Evolutionary conservation across 1,140 invertebrate species (phyloP).

Genomic region (Anastatus disparis): DNA sequence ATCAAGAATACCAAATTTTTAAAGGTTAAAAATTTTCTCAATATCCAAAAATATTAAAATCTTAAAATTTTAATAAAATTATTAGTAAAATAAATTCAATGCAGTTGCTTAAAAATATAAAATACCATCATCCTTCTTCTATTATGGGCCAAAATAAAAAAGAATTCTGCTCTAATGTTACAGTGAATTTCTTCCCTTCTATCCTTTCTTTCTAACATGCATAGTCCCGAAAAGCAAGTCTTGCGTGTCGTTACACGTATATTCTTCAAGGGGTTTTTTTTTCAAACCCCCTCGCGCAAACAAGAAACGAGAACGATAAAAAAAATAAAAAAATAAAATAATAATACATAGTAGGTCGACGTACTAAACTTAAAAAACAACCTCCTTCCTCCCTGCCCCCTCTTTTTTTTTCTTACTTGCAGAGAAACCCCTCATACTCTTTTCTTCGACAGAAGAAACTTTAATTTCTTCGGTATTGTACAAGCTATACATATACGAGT

Average conservation of each 20-base stretch:
- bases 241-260: background rate
- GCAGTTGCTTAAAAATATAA: too few species aligned
- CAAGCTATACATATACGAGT: too few species aligned
- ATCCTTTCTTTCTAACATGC: background rate
- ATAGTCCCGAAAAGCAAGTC: slow-evolving; percentile 1
- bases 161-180: too few species aligned
- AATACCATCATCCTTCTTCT: too few species aligned
- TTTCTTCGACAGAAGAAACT: slow-evolving; percentile 13
- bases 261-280: background rate
- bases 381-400: background rate
- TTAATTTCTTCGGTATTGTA: slow-evolving; percentile 37
- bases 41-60: too few species aligned
- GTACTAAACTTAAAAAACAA: background rate
- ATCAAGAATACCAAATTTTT: too few species aligned
- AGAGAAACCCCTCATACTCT: background rate
- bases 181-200: background rate
- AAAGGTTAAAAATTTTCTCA: too few species aligned
- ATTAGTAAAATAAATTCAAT: too few species aligned
- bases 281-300: background rate
- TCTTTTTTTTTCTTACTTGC: background rate
- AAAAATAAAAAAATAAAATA: too few species aligned
- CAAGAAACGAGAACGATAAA: slow-evolving; percentile 12
- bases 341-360: slow-evolving; percentile 16
- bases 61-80: too few species aligned
- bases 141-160: too few species aligned